Base-by-base conservation (phyloP, 1,140 invertebrate species). In the Sinella curviseta region DNA sequence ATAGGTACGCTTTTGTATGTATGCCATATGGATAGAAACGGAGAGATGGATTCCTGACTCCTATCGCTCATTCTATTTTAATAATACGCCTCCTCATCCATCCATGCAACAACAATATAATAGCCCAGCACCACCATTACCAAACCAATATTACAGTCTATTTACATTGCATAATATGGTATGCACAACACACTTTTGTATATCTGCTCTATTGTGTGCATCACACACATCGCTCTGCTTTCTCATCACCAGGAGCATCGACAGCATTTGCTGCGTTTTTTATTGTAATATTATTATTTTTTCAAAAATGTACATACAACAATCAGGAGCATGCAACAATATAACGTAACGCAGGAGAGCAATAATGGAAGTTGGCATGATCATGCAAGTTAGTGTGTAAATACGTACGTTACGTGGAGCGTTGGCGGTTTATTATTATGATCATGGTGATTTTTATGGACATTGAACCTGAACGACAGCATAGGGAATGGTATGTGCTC, bases 401-500 rank as follows among this genome's bases (percentile, higher is more conserved):
- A 48, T 12, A 48, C 39, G 39, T 48, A 48, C 39, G 39, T 48
- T 48, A 48, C 39, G 4, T 48, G 17, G 12, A 60, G 57, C 57
- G 57, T 60, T 60, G 57, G 57, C 24, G 57, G 57, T 12, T 60
- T n/a, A n/a, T 48, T 48, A 20, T 48, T 48, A 48, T 48, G 39
- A 48, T 48, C 8, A 48, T 48, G n/a, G n/a, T n/a, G n/a, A n/a
- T 48, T 48, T 48, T 48, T 60, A 60, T 60, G 57, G 57, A 60
- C 57, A 60, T 60, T 60, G 57, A 60, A 60, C 57, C 57, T 60
- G 12, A 60, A 60, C 57, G 24, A 60, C 24, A 60, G 57, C 24
- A n/a, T 17, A n/a, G n/a, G n/a, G n/a, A n/a, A n/a, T 60, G 24
- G 14, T 3, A 60, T 60, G 14, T 14, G 12, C 24, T 12, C 12